Base-by-base conservation (phyloP, 92 coral and sea anemone genomes). In the Actinernus sp. region DNA sequence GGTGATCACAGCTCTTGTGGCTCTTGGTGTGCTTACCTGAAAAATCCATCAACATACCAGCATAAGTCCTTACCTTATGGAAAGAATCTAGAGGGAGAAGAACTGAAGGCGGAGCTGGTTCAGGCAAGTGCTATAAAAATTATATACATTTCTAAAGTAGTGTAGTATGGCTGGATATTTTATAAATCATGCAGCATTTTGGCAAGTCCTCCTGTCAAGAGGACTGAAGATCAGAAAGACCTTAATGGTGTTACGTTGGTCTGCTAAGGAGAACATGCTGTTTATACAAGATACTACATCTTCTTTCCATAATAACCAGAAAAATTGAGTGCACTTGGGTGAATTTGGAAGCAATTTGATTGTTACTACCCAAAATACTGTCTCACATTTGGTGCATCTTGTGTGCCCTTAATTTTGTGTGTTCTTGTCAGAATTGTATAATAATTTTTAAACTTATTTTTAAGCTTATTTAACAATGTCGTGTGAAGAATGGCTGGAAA, bases 1-100 rank as follows among this genome's bases (percentile, higher is more conserved):
- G 67, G 67, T 33, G 67, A 60, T 23, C 67, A 60, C 50, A 40
- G 50, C 25, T 36, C 47, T 11, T 60, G 67, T 40, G 67, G 67
- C 29, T 10, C 67, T 21, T 60, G 67, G 67, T 60, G 36, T 31
- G 47, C 21, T 46, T 39, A 60, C 67, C 25, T 34, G 8, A 19
- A 38, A 14, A 39, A 60, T 60, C 52, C 67, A 0, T 24, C 33
- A 60, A 40, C 26, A 5, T 60, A 60, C 23, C 47, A 34, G 33
- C 67, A 60, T 12, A 27, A 60, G 50, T 60, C 67, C 27, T 26
- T 60, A 16, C 20, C 67, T 31, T 33, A 39, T 60, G 67, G 67
- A 29, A 60, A 60, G 32, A 49, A 60, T 34, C 67, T 60, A 33
- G 51, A 60, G 27, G 52, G 67, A 40, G 49, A 34, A 16, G 66